Conservation (phyloP, 2,113 vertebrate genomes). For the Asarcornis scutulata region DNA sequence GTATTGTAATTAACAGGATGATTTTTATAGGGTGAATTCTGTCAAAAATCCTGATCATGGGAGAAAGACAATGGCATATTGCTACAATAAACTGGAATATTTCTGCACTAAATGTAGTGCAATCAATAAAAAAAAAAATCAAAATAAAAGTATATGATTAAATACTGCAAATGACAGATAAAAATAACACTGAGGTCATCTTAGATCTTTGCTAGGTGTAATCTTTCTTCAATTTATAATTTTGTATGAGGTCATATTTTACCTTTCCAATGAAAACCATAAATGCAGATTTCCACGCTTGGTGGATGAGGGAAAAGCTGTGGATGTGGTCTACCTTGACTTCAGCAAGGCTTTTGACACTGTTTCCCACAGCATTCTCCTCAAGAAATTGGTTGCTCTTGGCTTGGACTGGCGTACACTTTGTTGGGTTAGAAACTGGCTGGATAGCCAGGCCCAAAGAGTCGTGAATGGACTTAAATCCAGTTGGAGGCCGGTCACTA, state of each 20-base stretch:
- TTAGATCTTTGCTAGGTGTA: conserved; percentile 10
- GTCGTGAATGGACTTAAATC: too few species aligned
- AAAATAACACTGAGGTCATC: background rate
- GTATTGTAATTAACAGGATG: background rate
- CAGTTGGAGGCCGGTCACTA: too few species aligned
- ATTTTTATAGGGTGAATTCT: conserved; percentile 6
- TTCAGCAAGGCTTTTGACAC: too few species aligned
- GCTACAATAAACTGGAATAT: conserved; percentile 31
- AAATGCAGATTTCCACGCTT: background rate
- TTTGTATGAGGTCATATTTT: conserved; percentile 9
- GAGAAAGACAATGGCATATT: background rate
- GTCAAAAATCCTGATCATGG: background rate
- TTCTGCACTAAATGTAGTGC: background rate
- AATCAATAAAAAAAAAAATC: background rate
- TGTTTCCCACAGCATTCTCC: too few species aligned
- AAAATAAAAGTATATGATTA: conserved; percentile 35
- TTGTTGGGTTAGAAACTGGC: too few species aligned
- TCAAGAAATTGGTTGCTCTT: too few species aligned
- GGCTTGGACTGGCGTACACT: too few species aligned
- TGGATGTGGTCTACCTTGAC: too few species aligned
- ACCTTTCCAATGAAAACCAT: background rate
- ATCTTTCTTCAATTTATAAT: conserved; percentile 4
- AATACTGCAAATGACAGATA: conserved; percentile 27
- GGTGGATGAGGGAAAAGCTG: too few species aligned
- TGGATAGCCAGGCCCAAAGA: too few species aligned